Base-by-base conservation (phyloP, 2,113 vertebrate species). In the Nibea coibor region DNA sequence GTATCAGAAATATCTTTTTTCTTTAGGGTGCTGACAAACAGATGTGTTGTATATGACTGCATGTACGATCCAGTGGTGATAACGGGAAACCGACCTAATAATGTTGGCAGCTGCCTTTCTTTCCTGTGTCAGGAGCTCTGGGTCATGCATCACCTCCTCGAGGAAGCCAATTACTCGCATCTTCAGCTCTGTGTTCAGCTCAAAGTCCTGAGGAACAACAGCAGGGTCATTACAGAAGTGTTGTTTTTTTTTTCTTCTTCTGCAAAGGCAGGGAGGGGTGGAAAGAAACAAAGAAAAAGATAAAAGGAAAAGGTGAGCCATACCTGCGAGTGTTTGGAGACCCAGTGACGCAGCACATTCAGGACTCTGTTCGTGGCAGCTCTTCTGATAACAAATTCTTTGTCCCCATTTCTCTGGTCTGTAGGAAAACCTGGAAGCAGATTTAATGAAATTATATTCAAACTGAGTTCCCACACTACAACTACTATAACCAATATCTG, bases 321-420 rank as follows among this genome's bases (percentile, higher is more conserved):
- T 88, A 99, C 98, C 96, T 99, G 98, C 0, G 97, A 94, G 89
- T 99, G 98, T 82, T 99, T 99, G 94, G 98, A 99, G 68, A 99
- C 97, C 98, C 98, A 99, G 94, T 99, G 98, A 39, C 98, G 93
- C 87, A 99, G 93, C 28, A 99, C 98, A 0, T 99, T 99, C 26
- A 99, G 95, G 9, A 99, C 98, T 0, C 98, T 90, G 92, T 99
- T 99, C 73, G 98, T 99, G 65, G 98, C 98, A 0, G 98, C 98
- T 76, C 98, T 95, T 59, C 98, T 95, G 90, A 99, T 98, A 47
- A 99, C 96, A 7, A 99, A 99, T 93, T 99, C 98, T 89, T 99
- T 99, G 95, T 99, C 98, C 0, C 97, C 97, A 0, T 98, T 98
- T 83, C 98, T 95, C 94, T 98, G 97, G 90, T 99, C 98, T 0